phyloP scores from a whole-genome alignment of 2,888 invertebrate genomes.

The Chrysopilus asiliformis region DNA sequence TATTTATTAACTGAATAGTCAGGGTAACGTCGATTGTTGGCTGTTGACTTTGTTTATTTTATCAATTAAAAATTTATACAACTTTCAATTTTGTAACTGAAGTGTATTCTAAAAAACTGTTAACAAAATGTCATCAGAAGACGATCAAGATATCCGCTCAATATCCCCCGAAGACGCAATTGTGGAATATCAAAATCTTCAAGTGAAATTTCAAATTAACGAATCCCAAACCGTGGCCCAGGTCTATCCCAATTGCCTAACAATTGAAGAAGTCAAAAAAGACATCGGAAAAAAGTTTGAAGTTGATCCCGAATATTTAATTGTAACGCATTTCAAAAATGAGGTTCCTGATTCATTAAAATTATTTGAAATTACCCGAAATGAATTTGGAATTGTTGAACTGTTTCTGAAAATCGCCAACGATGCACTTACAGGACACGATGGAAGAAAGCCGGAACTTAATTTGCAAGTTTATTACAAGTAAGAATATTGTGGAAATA shows the following conservation, averaged over 20 bases:
- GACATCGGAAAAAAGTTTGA: conserved; percentile 46
- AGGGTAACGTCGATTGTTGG: too few species aligned
- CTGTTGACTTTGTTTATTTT: too few species aligned
- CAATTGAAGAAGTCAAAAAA: conserved; percentile 45
- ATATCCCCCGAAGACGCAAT: conserved; percentile 18
- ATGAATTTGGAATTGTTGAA: conserved; percentile 33
- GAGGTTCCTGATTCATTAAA: conserved; percentile 24
- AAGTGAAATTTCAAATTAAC: conserved; percentile 31
- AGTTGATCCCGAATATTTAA: conserved; percentile 39
- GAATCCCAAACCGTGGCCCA: conserved; percentile 29
- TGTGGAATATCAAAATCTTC: conserved; percentile 27
- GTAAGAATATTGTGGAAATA: conserved; percentile 19
- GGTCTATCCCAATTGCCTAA: conserved; percentile 36
- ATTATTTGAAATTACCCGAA: conserved; percentile 22
- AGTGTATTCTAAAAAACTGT: too few species aligned
- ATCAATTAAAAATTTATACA: too few species aligned
- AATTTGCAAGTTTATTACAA: conserved; percentile 32
- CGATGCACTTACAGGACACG: conserved; percentile 4
- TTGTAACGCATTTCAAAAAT: conserved; percentile 38
- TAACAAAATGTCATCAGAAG: too few species aligned
- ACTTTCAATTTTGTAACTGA: too few species aligned
- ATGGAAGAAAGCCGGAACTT: conserved; percentile 17
- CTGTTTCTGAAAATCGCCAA: conserved; percentile 20
- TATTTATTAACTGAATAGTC: too few species aligned
- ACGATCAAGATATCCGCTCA: too few species aligned